Percentiles rank a stretch among this genome's conserved stretches.
Conservation (phyloP, 2,113 vertebrate genomes). For the Pseudonaja textilis region DNA sequence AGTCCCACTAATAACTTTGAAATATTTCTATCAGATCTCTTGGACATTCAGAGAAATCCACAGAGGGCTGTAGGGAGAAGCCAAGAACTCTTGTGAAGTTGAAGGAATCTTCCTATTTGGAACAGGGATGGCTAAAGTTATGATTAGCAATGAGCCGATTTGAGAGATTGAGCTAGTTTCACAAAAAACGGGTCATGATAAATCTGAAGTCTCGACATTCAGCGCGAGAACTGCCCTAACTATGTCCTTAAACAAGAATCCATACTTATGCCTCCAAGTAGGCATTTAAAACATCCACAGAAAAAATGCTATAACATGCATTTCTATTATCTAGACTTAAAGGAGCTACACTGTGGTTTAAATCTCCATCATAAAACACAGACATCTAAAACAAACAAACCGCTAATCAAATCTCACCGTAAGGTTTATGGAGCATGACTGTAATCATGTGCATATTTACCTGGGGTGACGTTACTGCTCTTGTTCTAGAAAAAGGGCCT, state of each 20-base stretch:
- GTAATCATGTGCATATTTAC: background rate
- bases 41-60: background rate
- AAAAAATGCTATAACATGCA: background rate
- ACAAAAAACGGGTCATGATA: too few relatives aligned
- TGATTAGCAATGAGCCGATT: background rate
- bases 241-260: background rate
- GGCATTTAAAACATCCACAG: too few relatives aligned
- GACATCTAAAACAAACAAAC: background rate
- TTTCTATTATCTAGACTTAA: background rate
- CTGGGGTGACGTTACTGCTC: background rate
- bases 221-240: background rate
- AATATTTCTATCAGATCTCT: background rate
- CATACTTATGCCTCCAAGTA: background rate
- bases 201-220: background rate
- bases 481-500: background rate
- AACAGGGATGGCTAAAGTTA: background rate
- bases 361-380: background rate
- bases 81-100: too few relatives aligned
- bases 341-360: background rate
- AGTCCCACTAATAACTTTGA: background rate
- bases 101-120: background rate
- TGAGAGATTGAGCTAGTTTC: background rate
- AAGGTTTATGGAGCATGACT: background rate
- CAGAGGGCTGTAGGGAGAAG: background rate
- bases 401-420: background rate